Percentiles rank a stretch among this genome's conserved stretches.
phyloP scores from a whole-genome alignment of 2,113 vertebrate species.

The Oreocharis arfaki region DNA sequence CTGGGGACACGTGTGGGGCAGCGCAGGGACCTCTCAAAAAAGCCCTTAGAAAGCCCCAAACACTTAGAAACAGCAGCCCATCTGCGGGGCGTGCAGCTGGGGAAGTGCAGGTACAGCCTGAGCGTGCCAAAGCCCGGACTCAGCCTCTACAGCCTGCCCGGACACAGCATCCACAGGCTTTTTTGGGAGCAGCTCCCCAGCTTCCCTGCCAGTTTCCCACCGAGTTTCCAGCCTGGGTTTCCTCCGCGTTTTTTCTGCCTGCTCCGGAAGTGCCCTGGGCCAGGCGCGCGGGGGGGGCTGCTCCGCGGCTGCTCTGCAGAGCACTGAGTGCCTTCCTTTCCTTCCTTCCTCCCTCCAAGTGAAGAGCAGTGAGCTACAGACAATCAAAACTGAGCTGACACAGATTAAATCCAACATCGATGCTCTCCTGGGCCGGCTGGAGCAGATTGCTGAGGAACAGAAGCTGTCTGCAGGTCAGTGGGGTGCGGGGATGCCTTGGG shows the following conservation, averaged over 20 bases:
- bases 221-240: neutral
- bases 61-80: accelerated
- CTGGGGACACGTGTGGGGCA: neutral
- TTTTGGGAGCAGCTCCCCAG: neutral
- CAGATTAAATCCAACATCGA: constrained; percentile 96
- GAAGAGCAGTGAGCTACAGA: constrained; percentile 86
- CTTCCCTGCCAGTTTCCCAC: accelerated
- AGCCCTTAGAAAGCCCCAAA: too few species aligned
- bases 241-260: neutral
- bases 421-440: constrained; percentile 86
- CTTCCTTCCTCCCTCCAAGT: constrained; percentile 62
- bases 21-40: accelerated
- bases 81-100: neutral
- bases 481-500: accelerated
- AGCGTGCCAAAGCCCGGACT: accelerated
- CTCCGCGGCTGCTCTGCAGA: accelerated
- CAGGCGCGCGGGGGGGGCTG: neutral
- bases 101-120: neutral
- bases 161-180: neutral
- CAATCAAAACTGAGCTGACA: constrained; percentile 90
- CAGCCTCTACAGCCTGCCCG: neutral
- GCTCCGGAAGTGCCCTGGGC: neutral
- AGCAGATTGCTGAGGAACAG: constrained; percentile 87
- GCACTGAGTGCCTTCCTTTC: neutral
- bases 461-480: constrained; percentile 77